Evolutionary conservation across 2,113 vertebrate genomes (phyloP), one percentile per base, ranked within the genome.

Genomic region (Phalacrocorax pelagicus): DNA sequence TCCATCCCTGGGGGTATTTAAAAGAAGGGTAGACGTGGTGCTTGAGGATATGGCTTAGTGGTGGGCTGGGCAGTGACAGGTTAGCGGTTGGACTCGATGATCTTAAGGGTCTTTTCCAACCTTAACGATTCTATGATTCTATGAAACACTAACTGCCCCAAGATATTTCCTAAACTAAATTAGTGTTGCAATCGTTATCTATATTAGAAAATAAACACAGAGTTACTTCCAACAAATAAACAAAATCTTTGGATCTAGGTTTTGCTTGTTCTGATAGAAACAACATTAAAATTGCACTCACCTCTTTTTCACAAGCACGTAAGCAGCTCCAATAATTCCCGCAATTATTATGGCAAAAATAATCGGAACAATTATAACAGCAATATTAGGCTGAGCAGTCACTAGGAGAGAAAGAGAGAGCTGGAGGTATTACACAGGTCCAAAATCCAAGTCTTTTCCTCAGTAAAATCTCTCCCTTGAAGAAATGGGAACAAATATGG

Each of bases 271-370:
- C 20, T 83, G 66, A 20, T 51, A 22, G 27, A 52, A 57, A 69
- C 4, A 21, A 70, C 38, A 15, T 2, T 2, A 7, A 36, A 58
- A n/a, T 3, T 17, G 46, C 65, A 82, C 98, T 86, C 90, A 99
- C 99, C 98, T 99, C 96, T 99, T 99, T 85, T 98, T 99, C 92
- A 99, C 94, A 49, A 99, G 96, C 9, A 99, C 80, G 10, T 99
- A 99, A 86, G 98, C 98, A 44, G 96, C 98, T 40, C 97, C 97
- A 79, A 98, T 98, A 86, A 99, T 97, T 12, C 98, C 90, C 38
- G 99, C 95, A 89, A 99, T 97, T 89, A 99, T 92, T 88, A 99
- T 96, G 90, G 99, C 96, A 90, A 99, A 98, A 97, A 99, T 98
- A 72, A 99, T 98, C 0, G 99, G 99, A 15, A 98, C 99, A 10